Evolutionary conservation across 2,797 vertebrate species (phyloP).

Genomic region (Smutsia gigantea): DNA sequence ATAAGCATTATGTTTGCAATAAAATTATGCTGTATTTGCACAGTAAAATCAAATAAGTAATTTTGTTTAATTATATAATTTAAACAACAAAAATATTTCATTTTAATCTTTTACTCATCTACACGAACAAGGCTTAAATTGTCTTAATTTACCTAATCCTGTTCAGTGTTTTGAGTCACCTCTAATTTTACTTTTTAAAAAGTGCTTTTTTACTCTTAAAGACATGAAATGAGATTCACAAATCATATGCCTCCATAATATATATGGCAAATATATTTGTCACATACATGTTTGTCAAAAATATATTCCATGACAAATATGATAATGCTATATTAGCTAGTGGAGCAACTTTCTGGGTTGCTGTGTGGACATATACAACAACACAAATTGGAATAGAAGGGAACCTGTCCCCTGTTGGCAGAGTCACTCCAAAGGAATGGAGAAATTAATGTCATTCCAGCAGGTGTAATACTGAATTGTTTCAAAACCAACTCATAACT

Average conservation of each 20-base stretch:
- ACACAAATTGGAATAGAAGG: neutral
- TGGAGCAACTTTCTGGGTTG: neutral
- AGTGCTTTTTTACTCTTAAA: neutral
- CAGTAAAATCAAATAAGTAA: neutral
- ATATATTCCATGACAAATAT: neutral
- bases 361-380: neutral
- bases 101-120: neutral
- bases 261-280: neutral
- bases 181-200: neutral
- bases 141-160: neutral
- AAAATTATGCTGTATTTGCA: neutral
- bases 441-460: neutral
- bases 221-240: neutral
- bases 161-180: neutral
- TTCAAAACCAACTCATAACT: neutral
- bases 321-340: neutral
- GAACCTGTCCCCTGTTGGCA: neutral
- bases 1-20: neutral
- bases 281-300: neutral
- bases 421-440: neutral
- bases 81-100: neutral
- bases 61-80: conserved; percentile 7
- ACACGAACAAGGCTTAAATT: neutral
- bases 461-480: neutral
- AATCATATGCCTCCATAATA: neutral